Percentiles rank a stretch among this genome's conserved stretches.
phyloP scores from a whole-genome alignment of 2,797 vertebrate genomes.

The Thunnus albacares region DNA sequence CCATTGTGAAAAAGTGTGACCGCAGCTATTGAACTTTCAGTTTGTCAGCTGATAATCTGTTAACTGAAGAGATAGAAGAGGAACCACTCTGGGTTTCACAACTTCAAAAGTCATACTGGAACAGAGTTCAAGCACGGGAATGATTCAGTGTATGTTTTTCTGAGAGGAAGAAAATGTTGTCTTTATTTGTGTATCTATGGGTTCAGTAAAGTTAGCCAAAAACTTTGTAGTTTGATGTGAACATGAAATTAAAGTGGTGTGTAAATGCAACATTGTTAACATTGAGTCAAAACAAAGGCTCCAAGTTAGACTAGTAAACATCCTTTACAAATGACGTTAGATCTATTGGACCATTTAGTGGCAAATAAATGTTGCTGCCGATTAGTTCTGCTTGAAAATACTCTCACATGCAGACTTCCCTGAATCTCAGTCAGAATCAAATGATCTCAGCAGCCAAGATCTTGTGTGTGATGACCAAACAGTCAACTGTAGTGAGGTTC shows the following conservation, averaged over 20 bases:
- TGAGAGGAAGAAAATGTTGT: background rate
- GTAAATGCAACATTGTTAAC: background rate
- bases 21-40: background rate
- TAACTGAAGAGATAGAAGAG: conserved; percentile 33
- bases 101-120: background rate
- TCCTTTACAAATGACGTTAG: background rate
- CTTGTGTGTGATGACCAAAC: background rate
- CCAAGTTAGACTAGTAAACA: conserved; percentile 21
- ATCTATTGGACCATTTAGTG: background rate
- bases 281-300: conserved; percentile 2
- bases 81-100: conserved; percentile 56
- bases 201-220: background rate
- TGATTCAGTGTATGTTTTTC: background rate
- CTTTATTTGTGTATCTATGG: background rate
- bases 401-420: background rate
- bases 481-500: background rate
- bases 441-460: background rate
- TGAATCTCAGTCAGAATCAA: background rate
- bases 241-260: background rate
- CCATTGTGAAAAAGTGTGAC: background rate
- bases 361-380: background rate
- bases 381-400: background rate
- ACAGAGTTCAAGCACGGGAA: background rate
- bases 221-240: background rate
- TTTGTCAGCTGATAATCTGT: conserved; percentile 40